Conservation (phyloP, 2,113 vertebrate species). For the Cathartes aura region DNA sequence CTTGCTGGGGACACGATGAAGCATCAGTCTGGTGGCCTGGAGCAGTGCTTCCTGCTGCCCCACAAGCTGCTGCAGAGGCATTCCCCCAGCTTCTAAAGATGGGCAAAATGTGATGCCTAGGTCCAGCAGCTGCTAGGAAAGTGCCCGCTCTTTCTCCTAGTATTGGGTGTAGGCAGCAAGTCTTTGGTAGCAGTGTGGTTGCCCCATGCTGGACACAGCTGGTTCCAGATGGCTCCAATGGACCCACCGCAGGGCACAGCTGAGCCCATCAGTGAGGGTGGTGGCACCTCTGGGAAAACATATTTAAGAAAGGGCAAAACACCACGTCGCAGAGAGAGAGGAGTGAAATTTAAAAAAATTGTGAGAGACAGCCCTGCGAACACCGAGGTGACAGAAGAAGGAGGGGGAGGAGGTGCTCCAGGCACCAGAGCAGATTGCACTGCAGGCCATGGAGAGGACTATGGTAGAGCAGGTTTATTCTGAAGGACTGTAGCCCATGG, state of each 20-base stretch:
- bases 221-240: background rate
- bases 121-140: background rate
- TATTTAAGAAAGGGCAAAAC: background rate
- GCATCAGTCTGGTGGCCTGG: background rate
- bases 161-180: background rate
- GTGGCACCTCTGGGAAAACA: background rate
- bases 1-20: rapidly evolving
- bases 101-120: background rate
- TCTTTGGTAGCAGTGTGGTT: background rate
- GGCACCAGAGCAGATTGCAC: background rate
- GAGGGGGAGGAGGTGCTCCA: rapidly evolving
- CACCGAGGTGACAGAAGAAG: background rate
- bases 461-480: background rate
- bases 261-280: background rate
- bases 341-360: background rate
- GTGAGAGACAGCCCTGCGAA: background rate
- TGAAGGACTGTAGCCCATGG: background rate
- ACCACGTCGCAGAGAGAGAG: background rate
- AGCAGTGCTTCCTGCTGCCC: background rate
- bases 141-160: background rate
- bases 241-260: background rate
- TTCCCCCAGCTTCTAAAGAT: background rate
- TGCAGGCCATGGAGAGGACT: background rate
- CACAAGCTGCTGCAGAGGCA: background rate
- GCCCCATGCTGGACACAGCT: rapidly evolving